Base-by-base conservation (phyloP, 2,113 vertebrate species). In the Isichthys henryi region DNA sequence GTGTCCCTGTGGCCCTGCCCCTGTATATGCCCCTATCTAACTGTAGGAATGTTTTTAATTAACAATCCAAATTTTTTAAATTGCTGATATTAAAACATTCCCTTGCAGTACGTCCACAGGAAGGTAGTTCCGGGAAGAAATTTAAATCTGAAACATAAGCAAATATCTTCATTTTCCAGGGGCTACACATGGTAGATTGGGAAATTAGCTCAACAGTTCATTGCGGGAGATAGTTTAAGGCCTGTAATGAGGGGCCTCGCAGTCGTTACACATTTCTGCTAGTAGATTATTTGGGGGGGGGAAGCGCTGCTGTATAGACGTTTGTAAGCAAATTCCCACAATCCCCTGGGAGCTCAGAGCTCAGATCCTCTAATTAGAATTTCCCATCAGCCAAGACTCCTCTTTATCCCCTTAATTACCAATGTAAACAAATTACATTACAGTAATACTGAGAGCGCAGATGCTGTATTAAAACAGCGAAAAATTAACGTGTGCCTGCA, bases 351-450 rank as follows among this genome's bases (percentile, higher is more conserved):
- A 88, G 43, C 48, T 87, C 13, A 74, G 45, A 49, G 62, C 87
- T 45, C 39, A 62, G 43, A 88, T 88, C 10, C 39, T 45, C 56
- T 62, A 39, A 88, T 88, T 88, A 88, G 87, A 88, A 66, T 88
- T 88, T 45, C 87, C 35, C 52, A 43, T 31, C 52, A 88, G 87
- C 87, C 52, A 45, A 88, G 35, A 45, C 53, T 66, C 53, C 56
- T 53, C 52, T 66, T 88, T 27, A 88, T 39, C 87, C 53, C 39
- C 11, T 62, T 39, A 88, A 88, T 88, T 62, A 66, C 87, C 87
- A 88, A 88, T 88, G 87, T 45, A 88, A 88, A 88, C 56, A 88
- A 88, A 66, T 66, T 88, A 88, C 17, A 62, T 88, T 66, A 62
- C 31, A 50, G 85, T 87, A 62, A 45, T 88, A 66, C 56, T 88